Conservation (phyloP, 2,113 vertebrate species). For the Setophaga coronata region DNA sequence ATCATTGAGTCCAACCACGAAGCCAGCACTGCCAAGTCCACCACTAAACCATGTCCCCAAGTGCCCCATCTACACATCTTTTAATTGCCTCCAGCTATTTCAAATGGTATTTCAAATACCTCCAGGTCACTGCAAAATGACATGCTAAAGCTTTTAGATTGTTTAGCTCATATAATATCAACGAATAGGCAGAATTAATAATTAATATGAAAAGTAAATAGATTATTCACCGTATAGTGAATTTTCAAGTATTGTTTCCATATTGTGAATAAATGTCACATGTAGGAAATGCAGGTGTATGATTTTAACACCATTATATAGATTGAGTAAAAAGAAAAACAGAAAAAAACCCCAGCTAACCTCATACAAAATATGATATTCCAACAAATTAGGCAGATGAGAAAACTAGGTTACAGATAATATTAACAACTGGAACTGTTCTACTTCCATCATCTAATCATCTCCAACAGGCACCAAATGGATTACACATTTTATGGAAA, state of each 20-base stretch:
- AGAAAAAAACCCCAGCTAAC: neutral
- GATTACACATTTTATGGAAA: neutral
- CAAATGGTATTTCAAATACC: neutral
- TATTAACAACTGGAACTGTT: neutral
- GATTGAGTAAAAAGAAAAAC: neutral
- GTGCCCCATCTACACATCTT: neutral
- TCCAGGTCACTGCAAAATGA: neutral
- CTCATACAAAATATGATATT: neutral
- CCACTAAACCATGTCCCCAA: neutral
- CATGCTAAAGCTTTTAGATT: neutral
- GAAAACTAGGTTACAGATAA: slow-evolving; percentile 7
- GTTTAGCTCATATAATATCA: neutral
- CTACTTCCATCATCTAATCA: neutral
- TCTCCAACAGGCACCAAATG: neutral
- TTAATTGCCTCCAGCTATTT: neutral
- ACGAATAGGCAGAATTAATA: neutral
- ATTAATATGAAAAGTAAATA: neutral
- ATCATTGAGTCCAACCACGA: neutral
- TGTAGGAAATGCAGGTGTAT: neutral
- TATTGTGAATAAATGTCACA: neutral
- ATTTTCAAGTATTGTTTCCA: neutral
- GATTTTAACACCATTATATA: neutral
- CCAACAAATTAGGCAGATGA: neutral
- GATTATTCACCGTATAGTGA: neutral
- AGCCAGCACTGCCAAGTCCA: neutral